Conservation (phyloP, 2,113 vertebrate species). For the Arvicanthis niloticus region DNA sequence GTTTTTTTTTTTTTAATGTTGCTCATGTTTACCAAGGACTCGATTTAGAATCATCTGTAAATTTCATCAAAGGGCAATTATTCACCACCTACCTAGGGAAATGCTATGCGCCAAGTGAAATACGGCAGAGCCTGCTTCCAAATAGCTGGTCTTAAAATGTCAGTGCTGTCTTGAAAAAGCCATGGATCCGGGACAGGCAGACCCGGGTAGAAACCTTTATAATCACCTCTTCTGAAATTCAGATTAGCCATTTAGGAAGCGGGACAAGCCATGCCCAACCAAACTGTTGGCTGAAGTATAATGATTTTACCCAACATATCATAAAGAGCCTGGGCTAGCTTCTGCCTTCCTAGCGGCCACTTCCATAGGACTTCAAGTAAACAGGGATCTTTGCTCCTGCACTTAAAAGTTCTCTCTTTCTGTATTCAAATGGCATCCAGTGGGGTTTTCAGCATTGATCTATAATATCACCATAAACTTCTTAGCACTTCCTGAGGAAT, state of each 20-base stretch:
- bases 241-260: conserved; percentile 43
- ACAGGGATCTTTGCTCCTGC: background rate
- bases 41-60: conserved; percentile 75
- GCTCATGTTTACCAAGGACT: conserved; percentile 59
- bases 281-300: background rate
- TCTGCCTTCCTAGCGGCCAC: background rate
- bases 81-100: conserved; percentile 67
- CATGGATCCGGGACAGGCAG: background rate
- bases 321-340: background rate
- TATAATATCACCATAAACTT: background rate
- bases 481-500: background rate
- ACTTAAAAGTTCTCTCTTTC: background rate
- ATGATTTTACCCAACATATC: background rate
- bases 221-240: conserved; percentile 21
- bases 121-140: background rate
- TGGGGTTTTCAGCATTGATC: background rate
- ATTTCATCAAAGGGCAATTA: conserved; percentile 67
- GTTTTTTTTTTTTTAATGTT: conserved; percentile 52
- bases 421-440: conserved; percentile 2
- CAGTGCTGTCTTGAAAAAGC: background rate
- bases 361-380: background rate
- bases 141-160: conserved; percentile 15
- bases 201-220: background rate
- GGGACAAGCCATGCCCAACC: background rate
- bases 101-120: conserved; percentile 63